These are phyloP conservation scores for Arrhopalites spinosus DNA, from an alignment of 2,888 invertebrate genomes.

Conservation along the genomic window DNA sequence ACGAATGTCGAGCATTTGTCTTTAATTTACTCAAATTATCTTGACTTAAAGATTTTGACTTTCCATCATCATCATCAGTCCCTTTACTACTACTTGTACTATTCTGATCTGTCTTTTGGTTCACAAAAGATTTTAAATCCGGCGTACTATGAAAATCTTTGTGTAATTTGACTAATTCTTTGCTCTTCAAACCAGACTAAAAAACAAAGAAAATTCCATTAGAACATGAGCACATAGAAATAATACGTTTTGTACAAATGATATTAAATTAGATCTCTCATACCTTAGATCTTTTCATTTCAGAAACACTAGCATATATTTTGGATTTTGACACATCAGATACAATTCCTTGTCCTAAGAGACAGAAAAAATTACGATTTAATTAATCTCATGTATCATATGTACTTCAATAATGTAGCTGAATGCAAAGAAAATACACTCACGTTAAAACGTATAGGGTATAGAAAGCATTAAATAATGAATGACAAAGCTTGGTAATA, in stretches of 20 bases:
- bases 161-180: constrained; percentile 63
- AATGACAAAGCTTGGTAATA: too few relatives aligned
- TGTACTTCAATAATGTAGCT: too few relatives aligned
- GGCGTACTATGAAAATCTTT: constrained; percentile 90
- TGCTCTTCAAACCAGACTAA: constrained; percentile 52
- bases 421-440: too few relatives aligned
- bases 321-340: constrained; percentile 59
- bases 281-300: constrained; percentile 86
- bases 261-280: constrained; percentile 59
- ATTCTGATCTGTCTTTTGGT: constrained; percentile 38
- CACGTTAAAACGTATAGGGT: too few relatives aligned
- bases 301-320: constrained; percentile 91
- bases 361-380: too few relatives aligned
- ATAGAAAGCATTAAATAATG: too few relatives aligned
- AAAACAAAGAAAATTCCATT: constrained; percentile 2
- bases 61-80: constrained; percentile 34
- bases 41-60: constrained; percentile 66
- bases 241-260: constrained; percentile 56
- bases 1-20: constrained; percentile 57
- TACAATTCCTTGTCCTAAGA: too few relatives aligned
- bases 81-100: constrained; percentile 33
- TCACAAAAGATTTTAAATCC: constrained; percentile 63
- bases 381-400: too few relatives aligned
- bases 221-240: not conserved
- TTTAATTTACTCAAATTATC: constrained; percentile 64